phyloP scores from a whole-genome alignment of 30 jellyfish, hydroid and myxozoan genomes.

The Morbakka virulenta region DNA sequence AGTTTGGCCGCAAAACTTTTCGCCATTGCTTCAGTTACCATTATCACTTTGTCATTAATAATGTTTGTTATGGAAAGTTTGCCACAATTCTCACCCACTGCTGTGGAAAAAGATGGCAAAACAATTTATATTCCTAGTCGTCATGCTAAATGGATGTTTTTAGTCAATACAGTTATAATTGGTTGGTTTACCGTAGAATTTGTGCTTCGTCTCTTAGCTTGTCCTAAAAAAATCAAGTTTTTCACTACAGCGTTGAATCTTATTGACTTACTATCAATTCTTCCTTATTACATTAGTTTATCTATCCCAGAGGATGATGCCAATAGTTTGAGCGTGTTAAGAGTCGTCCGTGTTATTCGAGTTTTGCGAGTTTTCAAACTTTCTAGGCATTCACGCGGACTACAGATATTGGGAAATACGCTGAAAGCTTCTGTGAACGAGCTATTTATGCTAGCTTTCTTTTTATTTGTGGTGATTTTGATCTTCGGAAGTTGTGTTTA shows the following conservation, averaged over 20 bases:
- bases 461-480: constrained; percentile 79
- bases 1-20: constrained; percentile 74
- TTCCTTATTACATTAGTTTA: constrained; percentile 73
- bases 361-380: constrained; percentile 91
- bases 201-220: constrained; percentile 56
- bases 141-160: constrained; percentile 77
- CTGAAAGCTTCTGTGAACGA: constrained; percentile 90
- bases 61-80: constrained; percentile 87
- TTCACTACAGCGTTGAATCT: constrained; percentile 51
- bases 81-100: constrained; percentile 59
- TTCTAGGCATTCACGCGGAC: constrained; percentile 97
- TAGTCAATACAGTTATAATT: constrained; percentile 76
- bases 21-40: constrained; percentile 70
- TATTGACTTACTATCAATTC: constrained; percentile 80
- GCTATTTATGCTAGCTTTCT: constrained; percentile 85
- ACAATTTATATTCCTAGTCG: constrained; percentile 30
- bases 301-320: constrained; percentile 40
- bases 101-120: constrained; percentile 12
- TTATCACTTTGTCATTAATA: constrained; percentile 66
- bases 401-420: constrained; percentile 93
- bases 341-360: constrained; percentile 92
- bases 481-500: constrained; percentile 93
- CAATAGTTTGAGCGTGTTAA: constrained; percentile 37
- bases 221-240: constrained; percentile 78
- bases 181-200: constrained; percentile 89